phyloP scores from a whole-genome alignment of 2,888 invertebrate genomes.

The Norana najaformis region DNA sequence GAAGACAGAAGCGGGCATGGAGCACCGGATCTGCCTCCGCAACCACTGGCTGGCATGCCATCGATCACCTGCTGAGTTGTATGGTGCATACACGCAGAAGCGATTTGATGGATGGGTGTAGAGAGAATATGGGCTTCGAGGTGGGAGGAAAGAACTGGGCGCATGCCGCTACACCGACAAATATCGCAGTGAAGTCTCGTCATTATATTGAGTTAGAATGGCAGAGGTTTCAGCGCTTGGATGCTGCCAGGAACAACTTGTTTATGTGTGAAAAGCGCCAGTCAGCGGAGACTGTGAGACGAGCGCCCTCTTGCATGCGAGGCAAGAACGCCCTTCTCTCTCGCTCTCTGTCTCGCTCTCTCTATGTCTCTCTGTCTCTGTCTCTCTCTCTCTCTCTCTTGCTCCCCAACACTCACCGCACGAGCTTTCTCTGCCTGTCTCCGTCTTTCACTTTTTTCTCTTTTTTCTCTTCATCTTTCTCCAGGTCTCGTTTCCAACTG shows the following conservation, averaged over 20 bases:
- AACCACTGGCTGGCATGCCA: neutral
- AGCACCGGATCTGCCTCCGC: neutral
- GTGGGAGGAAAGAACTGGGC: neutral
- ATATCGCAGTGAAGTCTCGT: neutral
- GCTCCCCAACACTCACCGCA: neutral
- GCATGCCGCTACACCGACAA: neutral
- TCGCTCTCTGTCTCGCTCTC: neutral
- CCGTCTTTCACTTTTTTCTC: neutral
- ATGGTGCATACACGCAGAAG: neutral
- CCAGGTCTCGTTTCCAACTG: too few species aligned
- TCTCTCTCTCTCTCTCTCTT: neutral
- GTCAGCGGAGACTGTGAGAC: too few species aligned
- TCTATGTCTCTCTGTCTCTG: neutral
- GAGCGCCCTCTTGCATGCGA: too few species aligned
- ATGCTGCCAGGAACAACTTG: neutral
- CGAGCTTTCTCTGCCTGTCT: neutral
- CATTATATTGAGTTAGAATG: neutral
- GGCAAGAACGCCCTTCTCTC: too few species aligned
- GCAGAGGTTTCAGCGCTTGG: neutral
- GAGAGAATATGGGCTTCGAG: neutral
- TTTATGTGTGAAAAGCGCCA: neutral
- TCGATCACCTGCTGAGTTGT: too few species aligned
- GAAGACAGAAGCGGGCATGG: neutral
- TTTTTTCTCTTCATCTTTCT: too few species aligned
- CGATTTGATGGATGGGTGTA: neutral